Conservation (phyloP, 2,113 vertebrate species). For the Triplophysa siluroides region DNA sequence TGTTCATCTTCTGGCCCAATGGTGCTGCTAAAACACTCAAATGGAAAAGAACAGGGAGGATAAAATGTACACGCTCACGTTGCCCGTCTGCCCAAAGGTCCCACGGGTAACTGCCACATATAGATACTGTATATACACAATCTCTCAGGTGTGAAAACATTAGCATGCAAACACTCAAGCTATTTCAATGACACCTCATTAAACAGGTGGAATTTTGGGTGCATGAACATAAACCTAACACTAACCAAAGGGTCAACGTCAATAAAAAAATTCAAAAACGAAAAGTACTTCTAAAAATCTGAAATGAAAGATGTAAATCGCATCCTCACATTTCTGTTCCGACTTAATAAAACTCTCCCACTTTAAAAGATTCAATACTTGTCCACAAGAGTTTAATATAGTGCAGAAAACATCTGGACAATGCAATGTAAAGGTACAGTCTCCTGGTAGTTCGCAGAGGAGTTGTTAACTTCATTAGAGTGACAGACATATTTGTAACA, state of each 20-base stretch:
- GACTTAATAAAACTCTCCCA: too few relatives aligned
- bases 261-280: too few relatives aligned
- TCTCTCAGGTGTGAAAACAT: constrained; percentile 31
- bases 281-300: too few relatives aligned
- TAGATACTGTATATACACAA: not conserved
- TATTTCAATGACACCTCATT: not conserved
- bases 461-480: constrained; percentile 58
- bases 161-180: not conserved
- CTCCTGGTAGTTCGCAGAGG: constrained; percentile 46
- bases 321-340: too few relatives aligned
- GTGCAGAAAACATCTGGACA: not conserved
- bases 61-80: not conserved
- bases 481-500: constrained; percentile 61
- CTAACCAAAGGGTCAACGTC: too few relatives aligned
- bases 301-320: too few relatives aligned
- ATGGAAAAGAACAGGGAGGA: not conserved
- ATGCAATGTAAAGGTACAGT: not conserved
- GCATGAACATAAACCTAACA: not conserved
- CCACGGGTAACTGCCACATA: constrained; percentile 12
- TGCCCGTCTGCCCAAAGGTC: not conserved
- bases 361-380: not conserved
- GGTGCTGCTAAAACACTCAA: constrained; percentile 10
- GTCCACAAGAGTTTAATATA: too few relatives aligned
- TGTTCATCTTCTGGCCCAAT: constrained; percentile 21
- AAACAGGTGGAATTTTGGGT: not conserved